Conservation (phyloP, 1,140 invertebrate genomes). For the Andrena cerasifolii region DNA sequence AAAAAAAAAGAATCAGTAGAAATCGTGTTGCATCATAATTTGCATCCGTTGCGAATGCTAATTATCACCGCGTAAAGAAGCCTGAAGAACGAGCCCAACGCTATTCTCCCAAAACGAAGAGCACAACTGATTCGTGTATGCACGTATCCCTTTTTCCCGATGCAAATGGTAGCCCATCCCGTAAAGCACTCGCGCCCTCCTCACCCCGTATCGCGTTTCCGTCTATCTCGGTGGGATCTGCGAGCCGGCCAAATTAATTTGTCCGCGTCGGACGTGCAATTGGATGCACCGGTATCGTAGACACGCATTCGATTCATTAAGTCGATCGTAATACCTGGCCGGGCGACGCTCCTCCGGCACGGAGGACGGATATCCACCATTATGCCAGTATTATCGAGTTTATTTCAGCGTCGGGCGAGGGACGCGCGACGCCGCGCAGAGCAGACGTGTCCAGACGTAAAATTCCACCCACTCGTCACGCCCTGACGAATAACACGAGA, state of each 20-base stretch:
- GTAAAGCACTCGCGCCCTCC: not conserved
- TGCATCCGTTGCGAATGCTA: too few relatives aligned
- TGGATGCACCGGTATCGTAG: conserved; percentile 8
- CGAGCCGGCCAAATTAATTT: conserved; percentile 56
- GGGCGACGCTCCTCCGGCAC: not conserved
- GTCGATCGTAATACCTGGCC: conserved; percentile 45
- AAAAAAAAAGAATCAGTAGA: too few relatives aligned
- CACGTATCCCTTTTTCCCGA: not conserved
- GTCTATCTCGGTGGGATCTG: conserved; percentile 33
- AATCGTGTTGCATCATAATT: too few relatives aligned
- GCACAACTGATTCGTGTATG: too few relatives aligned
- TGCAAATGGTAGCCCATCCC: not conserved
- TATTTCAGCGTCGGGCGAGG: conserved; percentile 19
- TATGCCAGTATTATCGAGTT: conserved; percentile 47
- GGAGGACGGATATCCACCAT: conserved; percentile 24
- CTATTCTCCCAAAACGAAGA: not conserved
- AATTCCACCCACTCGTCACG: conserved; percentile 69
- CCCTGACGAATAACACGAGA: conserved; percentile 67
- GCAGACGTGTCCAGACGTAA: conserved; percentile 42
- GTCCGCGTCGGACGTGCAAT: conserved; percentile 45
- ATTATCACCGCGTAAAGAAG: too few relatives aligned
- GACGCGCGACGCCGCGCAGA: not conserved
- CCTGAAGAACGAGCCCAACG: too few relatives aligned
- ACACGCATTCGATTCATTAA: conserved; percentile 50
- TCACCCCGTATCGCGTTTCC: not conserved